Percentiles rank a stretch among this genome's conserved stretches.
phyloP scores from a whole-genome alignment of 2,888 invertebrate genomes.

The Pharmacophagus antenor region DNA sequence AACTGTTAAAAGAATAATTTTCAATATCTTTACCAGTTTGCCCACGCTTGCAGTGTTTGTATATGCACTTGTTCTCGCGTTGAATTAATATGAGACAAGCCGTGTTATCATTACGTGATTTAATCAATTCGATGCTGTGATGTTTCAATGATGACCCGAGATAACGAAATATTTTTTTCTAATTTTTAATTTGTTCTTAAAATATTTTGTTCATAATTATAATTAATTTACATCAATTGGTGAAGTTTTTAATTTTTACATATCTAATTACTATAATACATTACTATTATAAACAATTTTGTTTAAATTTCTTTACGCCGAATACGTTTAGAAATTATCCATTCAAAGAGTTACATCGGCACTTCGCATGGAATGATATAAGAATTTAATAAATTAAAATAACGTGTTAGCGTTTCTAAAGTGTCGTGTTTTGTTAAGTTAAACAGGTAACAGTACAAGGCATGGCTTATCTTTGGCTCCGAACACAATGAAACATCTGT shows the following conservation, averaged over 20 bases:
- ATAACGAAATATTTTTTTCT: too few relatives aligned
- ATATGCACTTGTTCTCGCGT: not conserved
- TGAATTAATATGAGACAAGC: not conserved
- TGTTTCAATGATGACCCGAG: too few relatives aligned
- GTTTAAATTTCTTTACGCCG: too few relatives aligned
- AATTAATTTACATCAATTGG: too few relatives aligned
- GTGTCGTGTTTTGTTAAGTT: constrained; percentile 20
- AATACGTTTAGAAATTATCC: too few relatives aligned
- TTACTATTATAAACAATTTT: too few relatives aligned
- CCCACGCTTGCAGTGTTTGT: not conserved
- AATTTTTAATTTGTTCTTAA: too few relatives aligned
- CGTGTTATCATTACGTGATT: not conserved
- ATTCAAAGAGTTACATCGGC: not conserved
- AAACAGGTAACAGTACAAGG: constrained; percentile 36
- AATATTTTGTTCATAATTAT: too few relatives aligned
- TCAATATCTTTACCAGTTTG: not conserved
- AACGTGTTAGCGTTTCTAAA: not conserved
- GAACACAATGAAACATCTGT: constrained; percentile 69
- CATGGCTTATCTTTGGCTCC: constrained; percentile 58
- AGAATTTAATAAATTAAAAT: not conserved
- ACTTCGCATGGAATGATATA: not conserved
- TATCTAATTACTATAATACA: too few relatives aligned
- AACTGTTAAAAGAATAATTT: not conserved
- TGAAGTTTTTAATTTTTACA: too few relatives aligned
- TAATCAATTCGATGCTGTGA: not conserved